A percentile compares a stretch with the other conserved stretches of the same genome.
phyloP scores from a whole-genome alignment of 2,888 invertebrate species.

The Dorcus hopei region DNA sequence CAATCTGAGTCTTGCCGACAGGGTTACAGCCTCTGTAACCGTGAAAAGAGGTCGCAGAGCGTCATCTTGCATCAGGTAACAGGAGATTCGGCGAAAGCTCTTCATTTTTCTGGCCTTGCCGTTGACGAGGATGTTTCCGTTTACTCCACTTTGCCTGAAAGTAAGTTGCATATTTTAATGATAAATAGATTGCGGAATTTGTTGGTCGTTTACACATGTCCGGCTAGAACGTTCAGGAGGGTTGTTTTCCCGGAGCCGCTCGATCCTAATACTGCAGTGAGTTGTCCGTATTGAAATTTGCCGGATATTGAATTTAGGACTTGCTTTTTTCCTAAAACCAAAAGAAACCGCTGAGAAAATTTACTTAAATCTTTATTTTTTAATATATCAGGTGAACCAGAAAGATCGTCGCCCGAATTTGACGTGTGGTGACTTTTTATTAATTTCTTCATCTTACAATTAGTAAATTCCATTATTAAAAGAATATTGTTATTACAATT shows the following conservation, averaged over 20 bases:
- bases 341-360: neutral
- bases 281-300: constrained; percentile 15
- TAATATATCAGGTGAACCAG: no score
- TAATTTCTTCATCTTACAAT: no score
- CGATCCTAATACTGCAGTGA: constrained; percentile 16
- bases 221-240: constrained; percentile 17
- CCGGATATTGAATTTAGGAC: constrained; percentile 17
- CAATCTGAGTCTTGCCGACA: constrained; percentile 74
- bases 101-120: constrained; percentile 64
- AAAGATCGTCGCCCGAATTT: no score
- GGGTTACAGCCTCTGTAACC: constrained; percentile 70
- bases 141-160: constrained; percentile 55
- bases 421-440: no score
- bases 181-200: neutral
- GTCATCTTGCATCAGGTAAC: constrained; percentile 82
- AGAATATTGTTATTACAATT: no score
- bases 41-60: constrained; percentile 68
- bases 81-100: constrained; percentile 69
- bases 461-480: no score
- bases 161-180: no score
- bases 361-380: no score
- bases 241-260: constrained; percentile 21
- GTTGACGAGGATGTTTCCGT: constrained; percentile 67
- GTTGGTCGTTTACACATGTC: constrained; percentile 12
- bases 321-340: constrained; percentile 10